Percentiles rank a stretch among this genome's conserved stretches.
These are phyloP conservation scores for Pontoporia blainvillei DNA, from an alignment of 2,113 vertebrate genomes.

Conservation along the genomic window DNA sequence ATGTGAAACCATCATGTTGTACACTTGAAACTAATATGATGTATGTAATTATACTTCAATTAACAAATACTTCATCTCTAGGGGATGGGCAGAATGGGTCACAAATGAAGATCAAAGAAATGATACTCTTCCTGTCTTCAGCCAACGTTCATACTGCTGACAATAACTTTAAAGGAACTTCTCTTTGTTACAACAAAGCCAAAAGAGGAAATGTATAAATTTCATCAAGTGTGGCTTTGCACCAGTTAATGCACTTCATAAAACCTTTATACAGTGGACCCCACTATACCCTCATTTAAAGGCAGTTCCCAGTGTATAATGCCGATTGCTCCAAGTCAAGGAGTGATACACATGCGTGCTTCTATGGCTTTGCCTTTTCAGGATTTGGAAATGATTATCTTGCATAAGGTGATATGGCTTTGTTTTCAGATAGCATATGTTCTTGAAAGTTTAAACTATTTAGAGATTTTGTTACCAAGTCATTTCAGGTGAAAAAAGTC, in stretches of 20 bases:
- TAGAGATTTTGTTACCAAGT: background rate
- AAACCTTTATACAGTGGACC: background rate
- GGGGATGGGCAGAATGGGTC: background rate
- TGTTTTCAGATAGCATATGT: background rate
- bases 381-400: background rate
- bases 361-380: background rate
- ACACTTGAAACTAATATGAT: too few species aligned
- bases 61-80: background rate
- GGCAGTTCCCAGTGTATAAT: background rate
- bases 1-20: too few species aligned
- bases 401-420: background rate
- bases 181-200: background rate
- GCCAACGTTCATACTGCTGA: background rate
- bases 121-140: background rate
- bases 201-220: background rate
- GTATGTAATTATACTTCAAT: too few species aligned
- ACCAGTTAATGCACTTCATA: background rate
- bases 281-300: background rate
- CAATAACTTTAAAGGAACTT: background rate
- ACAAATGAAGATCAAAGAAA: background rate
- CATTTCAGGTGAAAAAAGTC: background rate
- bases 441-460: background rate
- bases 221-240: background rate
- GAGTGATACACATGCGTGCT: background rate
- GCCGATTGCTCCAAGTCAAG: background rate